Conservation (phyloP, 2,113 vertebrate species). For the Bujurquina vittata region DNA sequence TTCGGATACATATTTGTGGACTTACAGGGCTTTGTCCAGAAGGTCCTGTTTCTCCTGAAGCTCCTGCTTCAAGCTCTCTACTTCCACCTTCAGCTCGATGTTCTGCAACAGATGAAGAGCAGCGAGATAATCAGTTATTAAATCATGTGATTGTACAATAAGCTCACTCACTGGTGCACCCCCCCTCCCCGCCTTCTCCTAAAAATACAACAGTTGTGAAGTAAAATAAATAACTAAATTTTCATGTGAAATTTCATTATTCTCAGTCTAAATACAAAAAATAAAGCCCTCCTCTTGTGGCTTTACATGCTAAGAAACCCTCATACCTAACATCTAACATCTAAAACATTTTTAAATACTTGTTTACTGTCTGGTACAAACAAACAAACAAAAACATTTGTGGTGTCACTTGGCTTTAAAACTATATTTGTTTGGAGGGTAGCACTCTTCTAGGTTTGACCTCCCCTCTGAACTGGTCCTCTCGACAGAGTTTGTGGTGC, state of each 20-base stretch:
- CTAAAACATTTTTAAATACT: neutral
- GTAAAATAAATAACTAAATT: neutral
- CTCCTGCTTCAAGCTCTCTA: constrained; percentile 97
- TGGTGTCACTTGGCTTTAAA: neutral
- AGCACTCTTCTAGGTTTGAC: no score
- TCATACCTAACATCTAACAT: neutral
- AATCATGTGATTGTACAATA: neutral
- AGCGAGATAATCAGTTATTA: neutral
- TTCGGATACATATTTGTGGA: neutral
- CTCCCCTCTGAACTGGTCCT: no score
- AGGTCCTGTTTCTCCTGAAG: constrained; percentile 92
- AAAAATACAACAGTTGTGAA: neutral
- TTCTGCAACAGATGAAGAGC: constrained; percentile 83
- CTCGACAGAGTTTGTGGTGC: no score
- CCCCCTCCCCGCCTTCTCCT: neutral
- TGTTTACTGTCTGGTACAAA: accelerated
- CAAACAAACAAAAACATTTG: neutral
- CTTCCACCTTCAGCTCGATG: constrained; percentile 97
- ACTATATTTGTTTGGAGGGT: neutral
- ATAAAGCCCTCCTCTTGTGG: neutral
- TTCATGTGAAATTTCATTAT: neutral
- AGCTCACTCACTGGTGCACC: neutral
- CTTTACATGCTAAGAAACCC: neutral
- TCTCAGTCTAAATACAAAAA: neutral
- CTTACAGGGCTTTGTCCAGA: constrained; percentile 91